Percentiles rank a stretch among this genome's conserved stretches.
Conservation (phyloP, 2,113 vertebrate genomes). For the Callaeas wilsoni region DNA sequence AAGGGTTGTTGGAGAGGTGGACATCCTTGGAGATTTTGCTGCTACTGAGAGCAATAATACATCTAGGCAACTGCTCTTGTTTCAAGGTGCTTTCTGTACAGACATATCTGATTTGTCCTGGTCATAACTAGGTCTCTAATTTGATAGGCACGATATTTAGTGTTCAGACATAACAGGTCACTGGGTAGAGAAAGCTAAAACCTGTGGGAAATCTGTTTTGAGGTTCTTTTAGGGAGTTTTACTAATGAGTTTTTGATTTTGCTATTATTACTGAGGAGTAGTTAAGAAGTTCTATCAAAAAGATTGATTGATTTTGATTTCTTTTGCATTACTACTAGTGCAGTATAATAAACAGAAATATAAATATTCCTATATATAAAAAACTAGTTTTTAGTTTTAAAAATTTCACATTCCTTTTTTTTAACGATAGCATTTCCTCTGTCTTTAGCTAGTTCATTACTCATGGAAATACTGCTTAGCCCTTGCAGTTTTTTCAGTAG, state of each 20-base stretch:
- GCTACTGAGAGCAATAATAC: background rate
- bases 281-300: background rate
- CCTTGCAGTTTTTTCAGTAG: background rate
- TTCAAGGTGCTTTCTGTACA: background rate
- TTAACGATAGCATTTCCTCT: background rate
- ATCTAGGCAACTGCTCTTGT: background rate
- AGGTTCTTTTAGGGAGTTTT: background rate
- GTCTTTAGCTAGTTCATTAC: background rate
- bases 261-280: background rate
- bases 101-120: background rate
- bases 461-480: background rate
- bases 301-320: background rate
- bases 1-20: background rate
- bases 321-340: background rate
- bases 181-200: background rate
- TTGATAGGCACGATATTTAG: background rate
- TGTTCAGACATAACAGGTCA: background rate
- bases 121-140: background rate
- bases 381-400: background rate
- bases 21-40: background rate
- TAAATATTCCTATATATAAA: background rate
- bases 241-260: background rate
- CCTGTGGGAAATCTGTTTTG: background rate
- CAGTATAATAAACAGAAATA: background rate
- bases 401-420: background rate